Evolutionary conservation across 2,113 vertebrate species (phyloP), one percentile per base, ranked within the genome.

Genomic region (Sinocyclocheilus maitianheensis): DNA sequence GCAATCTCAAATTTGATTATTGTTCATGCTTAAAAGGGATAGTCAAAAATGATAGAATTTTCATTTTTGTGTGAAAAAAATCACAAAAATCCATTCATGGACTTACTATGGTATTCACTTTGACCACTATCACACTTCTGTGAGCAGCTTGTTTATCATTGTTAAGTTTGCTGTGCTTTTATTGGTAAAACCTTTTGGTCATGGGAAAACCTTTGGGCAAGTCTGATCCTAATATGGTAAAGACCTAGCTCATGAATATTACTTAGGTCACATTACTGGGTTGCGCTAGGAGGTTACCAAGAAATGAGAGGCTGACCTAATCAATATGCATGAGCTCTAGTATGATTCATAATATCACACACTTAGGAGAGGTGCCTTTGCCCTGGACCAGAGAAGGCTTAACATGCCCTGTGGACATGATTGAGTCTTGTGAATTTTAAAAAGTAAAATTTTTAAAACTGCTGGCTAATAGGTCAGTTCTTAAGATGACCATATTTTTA

Each of bases 241-340:
- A 75, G 72, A 22, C 20, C 2, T 4, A 24, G 0, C 11, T 24
- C 72, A 48, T 51, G n/a, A 24, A 76, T 48, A 16, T 26, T 76
- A 43, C 20, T 72, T 72, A n/a, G 69, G 18, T 12, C 34, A 43
- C 20, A 40, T 72, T 72, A 24, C 20, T 14, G 43, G n/a, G 22
- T 76, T 76, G 8, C 51, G 22, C 8, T 55, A 58, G 26, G 9
- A 78, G 37, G 8, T 18, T 77, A 75, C 72, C 26, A 55, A 58
- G 9, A 58, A 37, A 78, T 37, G 10, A 58, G 26, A 78, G 51
- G 48, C 14, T 78, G 51, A 34, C 24, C 24, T 78, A 78, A 58
- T 78, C 8, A 78, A 58, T 78, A 78, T 78, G 26, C 24, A 78
- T 58, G 30, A 78, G 51, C 26, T 78, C 6, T 46, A 60, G 37